Evolutionary conservation across 1,140 invertebrate genomes (phyloP).

Genomic region (roundworm (Caenorhabditis elegans)): WBcel235 BX284602.5:6168001-6168500

Average conservation of each 20-base stretch:
- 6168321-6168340: constrained; percentile 58
- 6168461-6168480: neutral
- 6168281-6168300: constrained; percentile 41
- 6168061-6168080: constrained; percentile 57
- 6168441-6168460: neutral
- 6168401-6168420: constrained; percentile 64
- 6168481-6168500: constrained; percentile 48
- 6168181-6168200: constrained; percentile 46
- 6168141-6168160: constrained; percentile 58
- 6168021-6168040: constrained; percentile 49
- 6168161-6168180: constrained; percentile 28
- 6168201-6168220: constrained; percentile 53
- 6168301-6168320: constrained; percentile 64
- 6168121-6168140: constrained; percentile 58
- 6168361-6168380: constrained; percentile 55
- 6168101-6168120: constrained; percentile 56
- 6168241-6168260: constrained; percentile 56
- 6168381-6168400: constrained; percentile 49
- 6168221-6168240: constrained; percentile 57
- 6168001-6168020: neutral
- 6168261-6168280: neutral
- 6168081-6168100: constrained; percentile 52
- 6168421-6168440: constrained; percentile 62
- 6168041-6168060: constrained; percentile 55
- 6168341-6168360: constrained; percentile 61